phyloP scores from a whole-genome alignment of 2,113 vertebrate genomes.

The Gorsachius goisagi region DNA sequence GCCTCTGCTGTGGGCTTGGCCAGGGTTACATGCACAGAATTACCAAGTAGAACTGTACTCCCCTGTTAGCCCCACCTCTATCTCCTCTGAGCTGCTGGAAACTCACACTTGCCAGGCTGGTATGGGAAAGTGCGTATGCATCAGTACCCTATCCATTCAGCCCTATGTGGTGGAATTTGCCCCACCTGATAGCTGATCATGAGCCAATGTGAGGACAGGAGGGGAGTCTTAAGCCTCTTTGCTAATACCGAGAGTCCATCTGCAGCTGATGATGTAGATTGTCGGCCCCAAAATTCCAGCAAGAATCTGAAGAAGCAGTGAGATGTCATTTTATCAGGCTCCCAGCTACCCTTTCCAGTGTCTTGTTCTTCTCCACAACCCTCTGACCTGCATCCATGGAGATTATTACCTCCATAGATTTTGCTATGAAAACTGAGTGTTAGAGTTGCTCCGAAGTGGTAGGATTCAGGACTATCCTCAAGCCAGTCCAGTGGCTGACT shows the following conservation, averaged over 20 bases:
- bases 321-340: not conserved
- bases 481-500: not conserved
- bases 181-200: not conserved
- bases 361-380: not conserved
- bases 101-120: not conserved
- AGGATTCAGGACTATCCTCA: not conserved
- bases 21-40: not conserved
- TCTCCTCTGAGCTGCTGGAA: not conserved
- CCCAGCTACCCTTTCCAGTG: not conserved
- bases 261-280: not conserved
- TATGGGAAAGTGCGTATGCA: not conserved
- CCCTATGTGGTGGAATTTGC: not conserved
- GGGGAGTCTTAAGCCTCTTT: not conserved
- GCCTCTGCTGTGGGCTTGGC: not conserved
- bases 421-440: not conserved
- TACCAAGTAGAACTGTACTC: not conserved
- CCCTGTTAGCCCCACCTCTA: not conserved
- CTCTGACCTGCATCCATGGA: not conserved
- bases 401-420: not conserved
- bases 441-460: not conserved
- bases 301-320: not conserved
- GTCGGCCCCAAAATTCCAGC: not conserved
- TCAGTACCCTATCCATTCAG: not conserved
- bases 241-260: not conserved
- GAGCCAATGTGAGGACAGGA: not conserved